Evolutionary conservation across 2,888 invertebrate genomes (phyloP).

Genomic region (Homarus gammarus): DNA sequence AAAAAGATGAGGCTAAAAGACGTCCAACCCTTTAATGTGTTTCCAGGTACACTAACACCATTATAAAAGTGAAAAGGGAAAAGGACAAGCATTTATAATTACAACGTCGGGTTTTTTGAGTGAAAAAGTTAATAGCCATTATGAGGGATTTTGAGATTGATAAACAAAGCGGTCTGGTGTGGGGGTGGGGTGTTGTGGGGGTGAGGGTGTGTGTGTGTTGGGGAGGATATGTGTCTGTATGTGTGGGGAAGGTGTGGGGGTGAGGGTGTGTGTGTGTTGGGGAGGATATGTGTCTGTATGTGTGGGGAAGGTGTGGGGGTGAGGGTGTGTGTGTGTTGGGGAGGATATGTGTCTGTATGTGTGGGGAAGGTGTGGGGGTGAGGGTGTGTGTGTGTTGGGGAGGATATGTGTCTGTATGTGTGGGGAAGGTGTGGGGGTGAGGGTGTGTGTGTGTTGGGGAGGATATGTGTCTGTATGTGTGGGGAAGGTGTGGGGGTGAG

Average conservation of each 20-base stretch:
- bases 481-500: neutral
- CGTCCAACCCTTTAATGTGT: constrained; percentile 51
- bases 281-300: neutral
- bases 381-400: constrained; percentile 30
- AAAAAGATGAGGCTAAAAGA: constrained; percentile 61
- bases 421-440: constrained; percentile 1
- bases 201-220: neutral
- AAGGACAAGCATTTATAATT: constrained; percentile 45
- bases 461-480: neutral
- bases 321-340: constrained; percentile 31
- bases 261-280: neutral
- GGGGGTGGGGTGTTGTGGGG: neutral
- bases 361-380: constrained; percentile 24
- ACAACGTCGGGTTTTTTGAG: constrained; percentile 22
- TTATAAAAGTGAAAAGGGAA: neutral
- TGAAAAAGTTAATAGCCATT: neutral
- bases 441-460: neutral
- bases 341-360: neutral
- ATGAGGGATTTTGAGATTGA: neutral
- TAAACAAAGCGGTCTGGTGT: neutral
- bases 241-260: neutral
- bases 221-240: neutral
- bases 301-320: constrained; percentile 8
- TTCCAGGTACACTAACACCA: constrained; percentile 20
- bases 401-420: constrained; percentile 4